Base-by-base conservation (phyloP, 2,113 vertebrate genomes). In the Dasyornis broadbenti region DNA sequence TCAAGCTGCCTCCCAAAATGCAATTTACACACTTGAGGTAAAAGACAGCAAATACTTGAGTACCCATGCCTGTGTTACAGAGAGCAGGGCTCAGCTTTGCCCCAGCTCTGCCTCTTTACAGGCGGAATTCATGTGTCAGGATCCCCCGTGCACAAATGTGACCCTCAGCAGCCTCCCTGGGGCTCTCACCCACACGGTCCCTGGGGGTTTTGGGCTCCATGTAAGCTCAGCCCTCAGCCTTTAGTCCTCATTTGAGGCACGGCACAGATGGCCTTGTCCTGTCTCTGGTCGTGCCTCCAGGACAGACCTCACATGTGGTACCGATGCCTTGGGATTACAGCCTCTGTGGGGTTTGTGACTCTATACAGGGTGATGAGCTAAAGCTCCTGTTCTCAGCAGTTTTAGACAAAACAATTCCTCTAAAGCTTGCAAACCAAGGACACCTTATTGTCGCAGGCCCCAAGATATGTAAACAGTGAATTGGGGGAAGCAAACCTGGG, bases 161-260 rank as follows among this genome's bases (percentile, higher is more conserved):
- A 33, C 7, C 15, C 39, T 52, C 27, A 49, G 5, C 10, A 52
- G 31, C 54, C 15, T 6, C 31, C 2, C 11, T 37, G 50, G 9
- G 72, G 2, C 4, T 40, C 16, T 28, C 22, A 33, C 37, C 30
- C 47, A 19, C 18, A 5, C 4, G 2, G 9, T 53, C 33, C 14
- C 35, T 5, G 1, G 4, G 19, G 40, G 11, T 13, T 35, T 33
- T 33, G 22, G 11, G n/a, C 24, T 90, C 16, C 0, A 0, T 31
- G 44, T 37, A 16, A 40, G 33, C 37, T 57, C 24, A 83, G 4
- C 20, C 6, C 19, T 44, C 52, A 59, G 3, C 2, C 20, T 53
- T 53, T 10, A 35, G 27, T n/a, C 10, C 37, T 82, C 5, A 4
- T 22, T 13, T 52, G 61, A 79, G 76, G 20, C 37, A 6, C 45